Percentiles rank a stretch among this genome's conserved stretches.
Conservation (phyloP, 1,140 invertebrate species). For the Zaprionus davidi region DNA sequence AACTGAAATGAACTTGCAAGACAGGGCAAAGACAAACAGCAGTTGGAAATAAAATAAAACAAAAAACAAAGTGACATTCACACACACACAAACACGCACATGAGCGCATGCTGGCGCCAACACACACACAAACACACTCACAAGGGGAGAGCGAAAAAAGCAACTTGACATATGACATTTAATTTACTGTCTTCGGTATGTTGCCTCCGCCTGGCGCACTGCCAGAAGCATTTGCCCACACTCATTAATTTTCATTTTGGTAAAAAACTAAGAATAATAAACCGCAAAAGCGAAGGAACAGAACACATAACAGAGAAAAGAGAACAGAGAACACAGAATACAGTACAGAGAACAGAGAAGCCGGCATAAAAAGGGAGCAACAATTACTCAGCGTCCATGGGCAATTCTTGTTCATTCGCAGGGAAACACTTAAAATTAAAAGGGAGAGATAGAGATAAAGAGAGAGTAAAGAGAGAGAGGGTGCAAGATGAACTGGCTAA, state of each 20-base stretch:
- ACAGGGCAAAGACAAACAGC: conserved; percentile 71
- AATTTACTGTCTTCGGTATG: conserved; percentile 80
- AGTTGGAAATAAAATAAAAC: conserved; percentile 64
- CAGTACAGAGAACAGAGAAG: conserved; percentile 25
- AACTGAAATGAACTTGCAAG: conserved; percentile 69
- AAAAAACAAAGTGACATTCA: conserved; percentile 42
- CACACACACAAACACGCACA: conserved; percentile 8
- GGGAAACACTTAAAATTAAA: conserved; percentile 8
- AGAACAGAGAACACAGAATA: conserved; percentile 20
- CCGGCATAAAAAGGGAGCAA: neutral
- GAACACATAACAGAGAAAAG: conserved; percentile 1
- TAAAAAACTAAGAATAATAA: conserved; percentile 24
- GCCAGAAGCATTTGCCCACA: conserved; percentile 78
- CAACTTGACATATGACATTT: conserved; percentile 80
- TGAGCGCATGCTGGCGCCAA: no score
- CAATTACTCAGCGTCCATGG: conserved; percentile 2
- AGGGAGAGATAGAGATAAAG: conserved; percentile 4
- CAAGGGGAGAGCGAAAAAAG: conserved; percentile 6
- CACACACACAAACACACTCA: no score
- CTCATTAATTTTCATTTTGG: conserved; percentile 81
- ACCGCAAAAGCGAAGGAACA: conserved; percentile 16
- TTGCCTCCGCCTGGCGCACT: conserved; percentile 70
- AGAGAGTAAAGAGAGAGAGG: no score
- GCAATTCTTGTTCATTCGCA: neutral
- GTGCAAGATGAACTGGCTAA: no score